Percentiles rank a stretch among this genome's conserved stretches.
Conservation (phyloP, 2,113 vertebrate genomes). For the Aix galericulata region DNA sequence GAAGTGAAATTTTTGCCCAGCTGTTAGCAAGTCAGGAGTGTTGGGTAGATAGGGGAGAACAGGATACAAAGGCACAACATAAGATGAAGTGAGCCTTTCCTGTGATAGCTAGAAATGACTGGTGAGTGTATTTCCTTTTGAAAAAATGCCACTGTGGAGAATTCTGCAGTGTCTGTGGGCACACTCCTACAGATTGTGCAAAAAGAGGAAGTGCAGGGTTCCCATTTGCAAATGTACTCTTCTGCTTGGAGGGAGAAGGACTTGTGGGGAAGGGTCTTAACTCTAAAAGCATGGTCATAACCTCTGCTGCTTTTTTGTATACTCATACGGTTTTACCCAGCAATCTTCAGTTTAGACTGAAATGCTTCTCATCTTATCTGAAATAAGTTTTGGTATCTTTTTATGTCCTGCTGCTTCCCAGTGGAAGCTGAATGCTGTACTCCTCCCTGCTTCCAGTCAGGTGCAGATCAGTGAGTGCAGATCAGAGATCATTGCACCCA, state of each 20-base stretch:
- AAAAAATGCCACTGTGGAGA: neutral
- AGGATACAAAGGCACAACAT: neutral
- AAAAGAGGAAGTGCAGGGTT: neutral
- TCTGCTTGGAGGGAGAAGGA: neutral
- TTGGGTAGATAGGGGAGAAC: neutral
- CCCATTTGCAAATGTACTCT: rapidly evolving
- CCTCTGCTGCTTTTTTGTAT: neutral
- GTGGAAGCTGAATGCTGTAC: neutral
- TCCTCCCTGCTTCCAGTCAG: neutral
- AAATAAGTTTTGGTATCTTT: neutral
- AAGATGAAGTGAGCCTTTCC: neutral
- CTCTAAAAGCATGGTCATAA: neutral
- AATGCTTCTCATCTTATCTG: neutral
- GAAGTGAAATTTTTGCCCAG: neutral
- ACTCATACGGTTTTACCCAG: neutral
- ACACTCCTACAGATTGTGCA: neutral
- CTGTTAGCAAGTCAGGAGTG: neutral
- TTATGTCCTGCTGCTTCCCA: neutral
- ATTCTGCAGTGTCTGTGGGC: no score
- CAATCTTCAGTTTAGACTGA: neutral
- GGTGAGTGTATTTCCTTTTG: neutral
- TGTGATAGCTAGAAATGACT: neutral
- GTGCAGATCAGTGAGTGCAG: rapidly evolving
- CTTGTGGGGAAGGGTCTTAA: neutral
- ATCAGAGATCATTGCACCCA: neutral